Evolutionary conservation across 2,113 vertebrate species (phyloP).

Genomic region (Campylorhamphus procurvoides): DNA sequence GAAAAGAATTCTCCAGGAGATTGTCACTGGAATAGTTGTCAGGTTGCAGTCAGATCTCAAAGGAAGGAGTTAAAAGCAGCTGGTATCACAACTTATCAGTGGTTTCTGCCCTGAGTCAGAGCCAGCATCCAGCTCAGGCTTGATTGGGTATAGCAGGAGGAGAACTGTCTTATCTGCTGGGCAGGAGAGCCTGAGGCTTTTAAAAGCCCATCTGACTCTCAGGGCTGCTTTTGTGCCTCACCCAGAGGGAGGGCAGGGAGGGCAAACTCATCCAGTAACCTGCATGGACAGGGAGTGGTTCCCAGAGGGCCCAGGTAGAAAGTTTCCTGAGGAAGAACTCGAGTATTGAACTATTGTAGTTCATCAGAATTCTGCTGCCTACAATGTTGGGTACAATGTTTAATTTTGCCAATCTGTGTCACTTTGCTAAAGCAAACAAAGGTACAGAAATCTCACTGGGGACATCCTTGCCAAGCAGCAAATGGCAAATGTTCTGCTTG

Average conservation of each 20-base stretch:
- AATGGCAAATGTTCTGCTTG: background rate
- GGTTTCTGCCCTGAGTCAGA: background rate
- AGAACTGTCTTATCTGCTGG: background rate
- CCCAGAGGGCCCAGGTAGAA: background rate
- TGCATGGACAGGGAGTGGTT: background rate
- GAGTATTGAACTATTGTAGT: background rate
- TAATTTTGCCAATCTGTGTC: background rate
- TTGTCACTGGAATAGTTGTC: background rate
- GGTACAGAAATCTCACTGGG: background rate
- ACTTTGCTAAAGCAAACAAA: background rate
- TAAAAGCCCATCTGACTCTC: background rate
- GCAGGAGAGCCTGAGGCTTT: background rate
- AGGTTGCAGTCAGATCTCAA: background rate
- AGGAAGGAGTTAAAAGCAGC: background rate
- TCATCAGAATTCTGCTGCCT: background rate
- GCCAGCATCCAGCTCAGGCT: background rate
- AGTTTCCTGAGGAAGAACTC: background rate
- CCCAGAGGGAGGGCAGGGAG: background rate
- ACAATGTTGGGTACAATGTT: background rate
- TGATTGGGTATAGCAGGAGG: background rate
- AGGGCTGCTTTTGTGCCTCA: conserved; percentile 10
- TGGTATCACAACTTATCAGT: background rate
- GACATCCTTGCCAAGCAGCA: background rate
- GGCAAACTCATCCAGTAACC: background rate
- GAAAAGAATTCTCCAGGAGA: background rate